Evolutionary conservation across 1,140 invertebrate genomes (phyloP).

Genomic region (Cylas formicarius): DNA sequence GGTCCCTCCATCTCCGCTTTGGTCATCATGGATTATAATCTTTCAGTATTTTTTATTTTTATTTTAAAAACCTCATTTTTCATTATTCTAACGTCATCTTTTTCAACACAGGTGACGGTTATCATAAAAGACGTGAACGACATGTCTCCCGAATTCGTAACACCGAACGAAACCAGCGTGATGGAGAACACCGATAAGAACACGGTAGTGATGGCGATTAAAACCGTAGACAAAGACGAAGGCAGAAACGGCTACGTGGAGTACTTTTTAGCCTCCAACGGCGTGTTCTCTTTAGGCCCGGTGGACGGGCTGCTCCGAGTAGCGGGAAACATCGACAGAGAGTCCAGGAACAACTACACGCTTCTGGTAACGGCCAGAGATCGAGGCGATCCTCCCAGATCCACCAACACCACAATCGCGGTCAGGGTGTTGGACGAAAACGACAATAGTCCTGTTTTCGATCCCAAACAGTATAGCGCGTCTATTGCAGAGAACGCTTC

Average conservation of each 20-base stretch:
- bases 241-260: constrained; percentile 89
- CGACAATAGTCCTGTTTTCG: constrained; percentile 88
- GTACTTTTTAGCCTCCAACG: constrained; percentile 62
- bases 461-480: constrained; percentile 78
- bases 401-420: constrained; percentile 59
- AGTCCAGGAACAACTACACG: constrained; percentile 71
- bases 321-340: constrained; percentile 74
- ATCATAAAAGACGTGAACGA: constrained; percentile 91
- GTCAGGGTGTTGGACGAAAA: constrained; percentile 85
- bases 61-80: constrained; percentile 1
- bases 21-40: too few relatives aligned
- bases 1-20: too few relatives aligned
- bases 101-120: constrained; percentile 68
- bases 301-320: constrained; percentile 82
- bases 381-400: constrained; percentile 75
- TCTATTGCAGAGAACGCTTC: constrained; percentile 88
- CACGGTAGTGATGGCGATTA: constrained; percentile 82
- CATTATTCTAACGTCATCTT: constrained; percentile 6
- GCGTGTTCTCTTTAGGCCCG: constrained; percentile 77
- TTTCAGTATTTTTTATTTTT: too few relatives aligned
- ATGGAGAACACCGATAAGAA: constrained; percentile 84
- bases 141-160: constrained; percentile 83
- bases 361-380: constrained; percentile 79
- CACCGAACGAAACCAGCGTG: constrained; percentile 67
- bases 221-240: constrained; percentile 87